Conservation (phyloP, 2,888 invertebrate genomes). For the Priocnemis perturbator region DNA sequence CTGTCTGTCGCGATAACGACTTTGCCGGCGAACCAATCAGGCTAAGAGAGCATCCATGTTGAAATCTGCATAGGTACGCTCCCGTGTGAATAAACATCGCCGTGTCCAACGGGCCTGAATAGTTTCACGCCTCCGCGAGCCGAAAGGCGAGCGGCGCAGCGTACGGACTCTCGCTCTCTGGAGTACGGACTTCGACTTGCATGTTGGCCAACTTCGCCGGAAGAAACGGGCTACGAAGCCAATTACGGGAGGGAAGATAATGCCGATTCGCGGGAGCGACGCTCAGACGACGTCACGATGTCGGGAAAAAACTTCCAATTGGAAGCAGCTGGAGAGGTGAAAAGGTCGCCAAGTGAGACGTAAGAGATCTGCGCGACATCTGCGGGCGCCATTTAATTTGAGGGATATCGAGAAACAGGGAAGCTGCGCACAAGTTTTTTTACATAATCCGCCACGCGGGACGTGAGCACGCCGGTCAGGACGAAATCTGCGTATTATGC, state of each 20-base stretch:
- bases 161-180: background rate
- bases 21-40: slow-evolving; percentile 44
- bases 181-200: slow-evolving; percentile 14
- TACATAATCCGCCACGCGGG: too few relatives aligned
- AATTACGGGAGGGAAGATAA: background rate
- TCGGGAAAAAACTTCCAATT: background rate
- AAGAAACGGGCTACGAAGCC: slow-evolving; percentile 4
- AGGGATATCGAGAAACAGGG: too few relatives aligned
- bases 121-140: slow-evolving; percentile 40
- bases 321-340: background rate
- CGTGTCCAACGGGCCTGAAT: slow-evolving; percentile 20
- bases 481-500: too few relatives aligned
- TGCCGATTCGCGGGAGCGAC: background rate
- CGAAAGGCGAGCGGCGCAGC: slow-evolving; percentile 31
- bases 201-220: slow-evolving; percentile 2
- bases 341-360: too few relatives aligned
- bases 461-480: too few relatives aligned
- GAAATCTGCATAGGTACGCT: slow-evolving; percentile 54
- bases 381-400: too few relatives aligned
- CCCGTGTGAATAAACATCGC: slow-evolving; percentile 39
- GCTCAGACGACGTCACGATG: background rate
- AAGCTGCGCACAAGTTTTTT: too few relatives aligned
- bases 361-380: too few relatives aligned
- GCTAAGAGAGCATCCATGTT: slow-evolving; percentile 53
- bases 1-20: slow-evolving; percentile 27